These are phyloP conservation scores for Dexiosoma caninum DNA, from an alignment of 2,888 invertebrate genomes.

Conservation along the genomic window DNA sequence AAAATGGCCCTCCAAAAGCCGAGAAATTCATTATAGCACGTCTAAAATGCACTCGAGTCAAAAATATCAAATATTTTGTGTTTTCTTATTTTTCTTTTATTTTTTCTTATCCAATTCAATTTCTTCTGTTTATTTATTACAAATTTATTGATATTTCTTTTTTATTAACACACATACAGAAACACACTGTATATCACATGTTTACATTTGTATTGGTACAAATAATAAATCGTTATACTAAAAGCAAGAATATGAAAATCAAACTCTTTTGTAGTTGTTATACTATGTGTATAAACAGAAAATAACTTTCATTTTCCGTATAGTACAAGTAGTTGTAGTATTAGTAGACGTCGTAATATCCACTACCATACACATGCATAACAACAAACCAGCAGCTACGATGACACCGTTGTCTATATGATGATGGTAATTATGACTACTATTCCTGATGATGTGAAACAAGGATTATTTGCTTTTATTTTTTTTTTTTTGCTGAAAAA, in stretches of 20 bases:
- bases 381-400: conserved; percentile 29
- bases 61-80: not conserved
- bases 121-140: not conserved
- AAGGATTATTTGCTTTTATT: not conserved
- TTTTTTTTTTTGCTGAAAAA: not conserved
- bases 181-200: not conserved
- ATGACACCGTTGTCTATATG: conserved; percentile 44
- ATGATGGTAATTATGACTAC: conserved; percentile 42
- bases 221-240: conserved; percentile 23
- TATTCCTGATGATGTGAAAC: not conserved
- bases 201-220: not conserved
- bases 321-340: conserved; percentile 49
- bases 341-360: conserved; percentile 29
- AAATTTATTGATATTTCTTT: conserved; percentile 44
- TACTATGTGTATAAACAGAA: conserved; percentile 15
- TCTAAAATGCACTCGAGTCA: conserved; percentile 22
- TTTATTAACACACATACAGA: not conserved
- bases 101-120: not conserved
- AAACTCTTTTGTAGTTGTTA: conserved; percentile 2
- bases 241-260: conserved; percentile 5
- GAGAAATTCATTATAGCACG: conserved; percentile 78
- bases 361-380: conserved; percentile 8
- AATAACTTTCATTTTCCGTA: conserved; percentile 65
- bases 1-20: conserved; percentile 78
- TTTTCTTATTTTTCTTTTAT: not conserved